Base-by-base conservation (phyloP, 2,113 vertebrate genomes). In the Mobula birostris region DNA sequence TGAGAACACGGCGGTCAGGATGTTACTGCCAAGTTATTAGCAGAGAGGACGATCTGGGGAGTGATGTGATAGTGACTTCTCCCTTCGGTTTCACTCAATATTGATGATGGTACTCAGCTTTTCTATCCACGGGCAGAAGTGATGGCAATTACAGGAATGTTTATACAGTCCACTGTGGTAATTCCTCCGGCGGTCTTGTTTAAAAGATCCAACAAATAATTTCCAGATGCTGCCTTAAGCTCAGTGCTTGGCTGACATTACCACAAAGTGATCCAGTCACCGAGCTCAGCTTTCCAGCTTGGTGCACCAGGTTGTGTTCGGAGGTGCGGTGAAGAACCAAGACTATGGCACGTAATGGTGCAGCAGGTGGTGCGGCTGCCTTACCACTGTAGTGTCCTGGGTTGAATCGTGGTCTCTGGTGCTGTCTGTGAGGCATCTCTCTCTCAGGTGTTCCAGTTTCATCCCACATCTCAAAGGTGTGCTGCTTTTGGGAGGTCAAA, bases 211-310 rank as follows among this genome's bases (percentile, higher is more conserved):
- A 94, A 94, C 94, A 95, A 96, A 98, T 97, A 95, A 97, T 95
- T 96, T 97, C 97, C 98, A 98, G 97, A 98, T 98, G 97, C 97
- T 96, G 96, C 95, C 95, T 96, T 90, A 90, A 68, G 61, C 63
- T 66, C 12, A 66, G 63, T 32, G 14, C 61, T 66, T 68, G 85
- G 85, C 85, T 68, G 61, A 90, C 61, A 32, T 66, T 66, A 17
- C 61, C 63, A 6, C 29, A 66, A 63, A 90, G 63, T 17, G 29
- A 14, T 90, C 1, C 61, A 68, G 15, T n/a, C n/a, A 63, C 5
- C 17, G 61, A 90, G 63, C 32, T 66, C 61, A 8, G 7, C 29
- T 68, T 66, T 66, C 11, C 36, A 19, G 61, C 29, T 90, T 63
- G 63, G 29, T 19, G 29, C 5, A n/a, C 61, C 15, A 15, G 66